These are phyloP conservation scores for Avahi laniger DNA, from an alignment of 2,797 vertebrate species.

Conservation along the genomic window DNA sequence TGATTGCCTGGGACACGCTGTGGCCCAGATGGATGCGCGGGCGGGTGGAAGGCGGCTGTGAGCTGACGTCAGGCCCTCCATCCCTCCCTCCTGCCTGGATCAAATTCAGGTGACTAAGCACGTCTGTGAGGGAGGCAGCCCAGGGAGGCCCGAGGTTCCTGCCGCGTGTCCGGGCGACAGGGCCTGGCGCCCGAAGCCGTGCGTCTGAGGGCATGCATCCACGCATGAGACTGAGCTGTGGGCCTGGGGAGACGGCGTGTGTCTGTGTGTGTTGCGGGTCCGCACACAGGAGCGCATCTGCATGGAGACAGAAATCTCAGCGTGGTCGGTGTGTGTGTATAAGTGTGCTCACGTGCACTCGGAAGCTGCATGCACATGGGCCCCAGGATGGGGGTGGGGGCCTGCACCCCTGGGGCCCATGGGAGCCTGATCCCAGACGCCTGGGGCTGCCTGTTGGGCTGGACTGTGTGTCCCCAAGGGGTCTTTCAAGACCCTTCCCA, in stretches of 20 bases:
- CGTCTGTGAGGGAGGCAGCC: neutral
- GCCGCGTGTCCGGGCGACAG: conserved; percentile 21
- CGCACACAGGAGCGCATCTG: neutral
- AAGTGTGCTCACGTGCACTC: neutral
- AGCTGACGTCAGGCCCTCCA: conserved; percentile 72
- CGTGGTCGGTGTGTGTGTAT: neutral
- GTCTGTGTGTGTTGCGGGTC: neutral
- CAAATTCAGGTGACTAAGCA: conserved; percentile 78
- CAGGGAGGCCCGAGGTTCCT: conserved; percentile 52
- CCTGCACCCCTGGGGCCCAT: neutral
- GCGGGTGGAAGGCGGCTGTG: conserved; percentile 33
- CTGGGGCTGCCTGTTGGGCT: neutral
- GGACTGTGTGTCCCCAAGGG: neutral
- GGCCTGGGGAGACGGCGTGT: neutral
- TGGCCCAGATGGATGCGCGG: conserved; percentile 70
- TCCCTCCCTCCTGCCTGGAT: conserved; percentile 64
- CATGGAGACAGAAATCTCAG: neutral
- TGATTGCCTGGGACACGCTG: conserved; percentile 43
- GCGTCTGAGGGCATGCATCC: neutral
- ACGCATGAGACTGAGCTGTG: neutral
- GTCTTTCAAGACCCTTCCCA: neutral
- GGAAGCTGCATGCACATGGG: neutral
- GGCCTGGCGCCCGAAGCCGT: neutral
- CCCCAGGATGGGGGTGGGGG: neutral
- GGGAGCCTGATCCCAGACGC: neutral